Base-by-base conservation (phyloP, 2,113 vertebrate species). In the Psittacula cyanocephala region DNA sequence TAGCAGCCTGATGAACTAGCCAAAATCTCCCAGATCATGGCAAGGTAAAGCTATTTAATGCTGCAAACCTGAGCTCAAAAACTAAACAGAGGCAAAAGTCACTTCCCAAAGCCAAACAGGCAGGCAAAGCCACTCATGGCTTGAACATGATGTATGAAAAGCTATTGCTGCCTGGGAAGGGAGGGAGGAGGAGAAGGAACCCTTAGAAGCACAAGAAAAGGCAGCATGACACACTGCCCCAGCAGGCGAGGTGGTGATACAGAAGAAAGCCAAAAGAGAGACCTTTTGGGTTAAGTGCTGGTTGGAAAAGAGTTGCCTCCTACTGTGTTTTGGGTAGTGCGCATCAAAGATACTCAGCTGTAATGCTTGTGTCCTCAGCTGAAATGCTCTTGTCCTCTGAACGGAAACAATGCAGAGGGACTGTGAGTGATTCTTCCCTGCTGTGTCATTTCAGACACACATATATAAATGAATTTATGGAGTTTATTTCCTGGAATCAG, bases 331-430 rank as follows among this genome's bases (percentile, higher is more conserved):
- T 77, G n/a, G 44, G 28, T 37, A 57, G 49, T 4, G 22, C 6
- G 6, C 31, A 33, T 77, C 64, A 77, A 60, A 80, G 46, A 47
- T 20, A 43, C 3, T 5, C 47, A 46, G 2, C 29, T 17, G 18
- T 22, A 67, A 84, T 29, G 41, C 17, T 62, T 41, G 33, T 35
- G 49, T 70, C 70, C 2, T 5, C 46, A 43, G 2, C 29, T 17
- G 11, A 19, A 67, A 87, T 33, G 39, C 18, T 63, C 47, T 41
- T 37, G 50, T 71, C 68, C 5, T 52, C 63, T 37, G 68, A 70
- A 86, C 0, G 3, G 44, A 90, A 92, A 57, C 1, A 47, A 7
- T 0, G 0, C 23, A 11, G 8, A 41, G 28, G 11, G 18, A 44
- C 27, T 47, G 23, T 14, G 44, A 37, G 15, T 44, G 22, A 77